Base-by-base conservation (phyloP, 2,888 invertebrate species). In the Sisyra terminalis region DNA sequence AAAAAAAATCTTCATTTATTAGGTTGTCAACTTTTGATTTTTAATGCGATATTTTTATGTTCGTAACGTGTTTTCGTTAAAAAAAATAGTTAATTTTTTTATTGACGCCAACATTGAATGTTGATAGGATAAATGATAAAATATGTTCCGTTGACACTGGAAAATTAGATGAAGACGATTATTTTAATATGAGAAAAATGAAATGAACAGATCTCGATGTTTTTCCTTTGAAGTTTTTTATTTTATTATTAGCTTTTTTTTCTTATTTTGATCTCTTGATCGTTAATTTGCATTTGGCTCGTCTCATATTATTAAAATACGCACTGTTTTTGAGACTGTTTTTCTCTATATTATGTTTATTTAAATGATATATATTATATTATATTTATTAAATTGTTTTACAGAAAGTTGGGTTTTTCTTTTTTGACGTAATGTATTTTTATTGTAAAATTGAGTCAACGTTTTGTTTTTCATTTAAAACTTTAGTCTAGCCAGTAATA, bases 261-360 rank as follows among this genome's bases (percentile, higher is more conserved):
- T 24, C 7, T 24, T 3, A 24, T 24, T 3, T 5, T 24, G 3
- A 7, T 24, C 24, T 24, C 24, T 24, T 24, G 3, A 3, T 24
- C 7, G 24, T 24, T 24, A 7, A 24, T 24, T 24, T n/a, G n/a
- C 24, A 24, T 24, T 24, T 24, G 24, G 7, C 24, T 24, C 24
- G 24, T 24, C 24, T 24, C 24, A 15, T 37, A 37, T 15, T 35
- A 15, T 9, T 15, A 13, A 15, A 15, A 13, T 18, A 29, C 40
- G 40, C 40, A 40, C 40, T 40, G 40, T 40, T 40, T 37, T 40
- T 40, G 30, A 40, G 40, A 40, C 40, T 40, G 40, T 40, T 40
- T 29, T 40, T 30, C 30, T 29, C 18, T 15, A n/a, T 34, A 34
- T 34, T 14, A 34, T 34, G 8, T 2, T 34, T n/a, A 8, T 34